phyloP scores from a whole-genome alignment of 92 coral and sea anemone species.

The Pocillopora grandis region DNA sequence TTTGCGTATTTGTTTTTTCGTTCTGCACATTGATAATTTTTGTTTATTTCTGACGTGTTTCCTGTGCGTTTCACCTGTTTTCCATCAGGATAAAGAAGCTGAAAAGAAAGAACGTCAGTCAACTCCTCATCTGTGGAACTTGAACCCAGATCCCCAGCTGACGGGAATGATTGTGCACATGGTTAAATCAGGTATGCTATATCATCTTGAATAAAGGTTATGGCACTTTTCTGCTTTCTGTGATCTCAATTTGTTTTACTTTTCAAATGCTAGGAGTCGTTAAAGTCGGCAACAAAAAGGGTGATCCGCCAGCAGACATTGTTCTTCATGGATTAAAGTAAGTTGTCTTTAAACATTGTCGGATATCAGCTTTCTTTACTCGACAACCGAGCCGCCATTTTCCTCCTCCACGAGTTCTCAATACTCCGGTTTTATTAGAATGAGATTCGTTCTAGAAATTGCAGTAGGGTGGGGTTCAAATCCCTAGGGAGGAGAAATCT shows the following conservation, averaged over 20 bases:
- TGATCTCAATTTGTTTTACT: background rate
- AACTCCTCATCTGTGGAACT: constrained; percentile 96
- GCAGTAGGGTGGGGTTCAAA: too few relatives aligned
- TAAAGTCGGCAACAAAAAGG: constrained; percentile 87
- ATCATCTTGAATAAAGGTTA: background rate
- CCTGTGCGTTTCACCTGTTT: background rate
- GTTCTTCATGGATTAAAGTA: constrained; percentile 86
- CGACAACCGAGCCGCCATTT: too few relatives aligned
- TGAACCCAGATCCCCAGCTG: constrained; percentile 92
- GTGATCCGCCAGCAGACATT: constrained; percentile 90
- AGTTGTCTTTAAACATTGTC: constrained; percentile 17
- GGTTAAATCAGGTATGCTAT: constrained; percentile 70
- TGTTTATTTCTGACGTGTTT: background rate
- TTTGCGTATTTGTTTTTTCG: background rate
- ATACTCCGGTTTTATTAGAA: too few relatives aligned
- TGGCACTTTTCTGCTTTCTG: too few relatives aligned
- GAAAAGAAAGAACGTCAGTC: constrained; percentile 81
- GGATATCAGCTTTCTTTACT: too few relatives aligned
- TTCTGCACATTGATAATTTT: background rate
- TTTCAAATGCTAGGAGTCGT: constrained; percentile 53
- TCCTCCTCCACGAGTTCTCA: too few relatives aligned
- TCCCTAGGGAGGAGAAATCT: too few relatives aligned
- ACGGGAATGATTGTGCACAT: constrained; percentile 91
- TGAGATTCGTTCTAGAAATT: too few relatives aligned
- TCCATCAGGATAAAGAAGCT: constrained; percentile 82